Base-by-base conservation (phyloP, 2,888 invertebrate species). In the Pollenia labialis region DNA sequence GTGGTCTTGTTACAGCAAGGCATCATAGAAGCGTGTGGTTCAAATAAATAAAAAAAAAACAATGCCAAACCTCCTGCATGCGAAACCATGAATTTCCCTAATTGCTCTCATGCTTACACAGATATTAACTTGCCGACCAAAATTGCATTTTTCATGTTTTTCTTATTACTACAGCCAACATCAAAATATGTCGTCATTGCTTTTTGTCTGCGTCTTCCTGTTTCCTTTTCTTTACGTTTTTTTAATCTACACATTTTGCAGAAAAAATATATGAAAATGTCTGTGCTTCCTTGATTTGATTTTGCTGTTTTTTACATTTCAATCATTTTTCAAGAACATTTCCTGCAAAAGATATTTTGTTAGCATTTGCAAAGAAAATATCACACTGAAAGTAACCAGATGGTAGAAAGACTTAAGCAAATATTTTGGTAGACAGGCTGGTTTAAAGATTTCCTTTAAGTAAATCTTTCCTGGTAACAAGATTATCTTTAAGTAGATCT, bases 41-140 rank as follows among this genome's bases (percentile, higher is more conserved):
- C 6, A 16, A 72, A 56, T 18, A 71, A 58, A 72, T 72, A 23
- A 48, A 11, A 42, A 32, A 48, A 72, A n/a, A 32, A 11, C 16
- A 32, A 16, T 58, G n/a, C 60, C n/a, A 46, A 32, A 60, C 58
- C 46, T 14, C 56, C n/a, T 44, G 9, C 58, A 72, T 72, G 32
- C 46, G 7, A n/a, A 56, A 23, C 46, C n/a, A 72, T 56, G 32
- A 48, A 48, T 58, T 58, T 58, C 46, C 48, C 23, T n/a, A 14
- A 44, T 14, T 56, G 18, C 42, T 14, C 16, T 14, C 16, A 7
- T 6, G 40, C 16, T 50, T 68, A 16, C 50, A 7, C 7, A 18
- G 14, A 48, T 48, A n/a, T 1, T 48, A 66, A 1, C 11, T 66
- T 23, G 8, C 12, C 32, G 32, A 32, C 32, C 4, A 32, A 32